These are phyloP conservation scores for Ageneiosus marmoratus DNA, from an alignment of 2,113 vertebrate genomes.

Conservation along the genomic window DNA sequence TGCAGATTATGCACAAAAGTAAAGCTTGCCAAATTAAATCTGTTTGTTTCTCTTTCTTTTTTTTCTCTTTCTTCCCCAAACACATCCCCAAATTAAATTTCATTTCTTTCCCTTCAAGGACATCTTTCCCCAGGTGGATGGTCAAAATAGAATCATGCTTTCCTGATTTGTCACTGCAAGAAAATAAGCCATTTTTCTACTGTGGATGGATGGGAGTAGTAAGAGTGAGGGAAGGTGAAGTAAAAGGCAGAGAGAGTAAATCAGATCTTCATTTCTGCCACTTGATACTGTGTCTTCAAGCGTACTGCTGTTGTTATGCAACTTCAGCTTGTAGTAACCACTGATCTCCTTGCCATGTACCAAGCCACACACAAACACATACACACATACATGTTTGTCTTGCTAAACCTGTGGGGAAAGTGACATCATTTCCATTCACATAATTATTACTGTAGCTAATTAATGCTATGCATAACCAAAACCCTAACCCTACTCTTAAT, in stretches of 20 bases:
- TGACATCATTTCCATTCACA: too few relatives aligned
- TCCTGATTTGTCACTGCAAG: constrained; percentile 56
- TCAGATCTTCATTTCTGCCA: constrained; percentile 65
- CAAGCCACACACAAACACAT: too few relatives aligned
- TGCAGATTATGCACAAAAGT: constrained; percentile 1
- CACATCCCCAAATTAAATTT: constrained; percentile 51
- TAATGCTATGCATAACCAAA: too few relatives aligned
- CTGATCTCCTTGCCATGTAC: neutral
- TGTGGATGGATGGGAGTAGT: constrained; percentile 3
- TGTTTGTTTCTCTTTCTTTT: constrained; percentile 45
- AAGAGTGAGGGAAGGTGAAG: constrained; percentile 32
- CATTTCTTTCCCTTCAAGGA: constrained; percentile 42
- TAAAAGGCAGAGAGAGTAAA: constrained; percentile 53
- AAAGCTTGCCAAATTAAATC: constrained; percentile 56
- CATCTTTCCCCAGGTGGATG: constrained; percentile 32
- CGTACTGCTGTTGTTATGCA: constrained; percentile 54
- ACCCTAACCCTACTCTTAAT: too few relatives aligned
- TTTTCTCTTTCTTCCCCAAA: constrained; percentile 29
- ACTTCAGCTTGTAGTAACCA: constrained; percentile 15
- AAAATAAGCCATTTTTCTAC: constrained; percentile 37
- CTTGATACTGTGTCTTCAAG: constrained; percentile 59
- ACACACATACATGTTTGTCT: constrained; percentile 26
- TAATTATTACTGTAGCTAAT: too few relatives aligned
- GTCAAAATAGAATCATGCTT: constrained; percentile 64
- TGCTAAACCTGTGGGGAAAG: too few relatives aligned